A percentile compares a stretch with the other conserved stretches of the same genome.
Evolutionary conservation across 2,888 invertebrate species (phyloP).

Genomic region (Phyto melanocephala): DNA sequence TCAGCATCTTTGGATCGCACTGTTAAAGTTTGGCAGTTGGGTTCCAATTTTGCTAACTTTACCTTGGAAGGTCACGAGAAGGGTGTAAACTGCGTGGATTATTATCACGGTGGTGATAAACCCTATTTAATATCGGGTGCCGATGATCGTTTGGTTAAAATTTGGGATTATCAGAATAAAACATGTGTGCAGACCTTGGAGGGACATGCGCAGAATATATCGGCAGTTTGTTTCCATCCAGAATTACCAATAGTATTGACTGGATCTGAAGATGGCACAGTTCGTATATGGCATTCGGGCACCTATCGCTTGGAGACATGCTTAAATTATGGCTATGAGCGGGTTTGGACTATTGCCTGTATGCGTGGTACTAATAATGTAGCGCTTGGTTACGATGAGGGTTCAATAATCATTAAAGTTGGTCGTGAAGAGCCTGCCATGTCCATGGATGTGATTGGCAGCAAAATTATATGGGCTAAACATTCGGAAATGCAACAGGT

Average conservation of each 20-base stretch:
- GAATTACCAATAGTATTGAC: constrained; percentile 97
- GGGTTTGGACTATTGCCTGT: constrained; percentile 97
- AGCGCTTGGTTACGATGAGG: constrained; percentile 87
- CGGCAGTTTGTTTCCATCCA: constrained; percentile 97
- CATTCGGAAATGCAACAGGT: constrained; percentile 98
- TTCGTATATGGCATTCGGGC: constrained; percentile 98
- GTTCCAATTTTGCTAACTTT: constrained; percentile 98
- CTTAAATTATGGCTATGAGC: constrained; percentile 97
- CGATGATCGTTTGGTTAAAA: constrained; percentile 97
- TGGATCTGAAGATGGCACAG: constrained; percentile 98
- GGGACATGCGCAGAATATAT: constrained; percentile 97
- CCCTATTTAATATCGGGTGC: constrained; percentile 99
- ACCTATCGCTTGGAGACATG: constrained; percentile 98
- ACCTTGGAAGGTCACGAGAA: constrained; percentile 99
- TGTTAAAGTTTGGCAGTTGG: constrained; percentile 99
- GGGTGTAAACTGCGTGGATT: constrained; percentile 99
- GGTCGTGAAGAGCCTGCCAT: constrained; percentile 99
- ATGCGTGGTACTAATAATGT: constrained; percentile 97
- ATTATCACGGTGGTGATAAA: constrained; percentile 99
- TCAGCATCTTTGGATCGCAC: constrained; percentile 99
- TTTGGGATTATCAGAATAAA: constrained; percentile 99
- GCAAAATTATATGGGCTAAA: constrained; percentile 99
- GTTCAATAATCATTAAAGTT: constrained; percentile 79
- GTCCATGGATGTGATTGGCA: constrained; percentile 98
- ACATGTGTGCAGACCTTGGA: constrained; percentile 99